Base-by-base conservation (phyloP, 2,888 invertebrate genomes). In the Melinaea marsaeus region DNA sequence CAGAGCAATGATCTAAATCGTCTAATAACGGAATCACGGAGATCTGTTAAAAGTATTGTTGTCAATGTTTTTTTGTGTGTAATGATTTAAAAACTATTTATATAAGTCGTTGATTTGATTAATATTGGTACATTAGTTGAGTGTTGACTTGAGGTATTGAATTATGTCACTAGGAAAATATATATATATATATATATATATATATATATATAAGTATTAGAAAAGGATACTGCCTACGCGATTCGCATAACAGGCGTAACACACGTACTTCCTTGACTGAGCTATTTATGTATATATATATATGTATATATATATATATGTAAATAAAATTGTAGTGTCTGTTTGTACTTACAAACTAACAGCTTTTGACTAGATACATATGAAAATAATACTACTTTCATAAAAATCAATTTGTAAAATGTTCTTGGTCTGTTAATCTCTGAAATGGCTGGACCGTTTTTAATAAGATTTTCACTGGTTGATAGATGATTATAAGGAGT, bases 1-100 rank as follows among this genome's bases (percentile, higher is more conserved):
- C 74, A 75, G 75, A 76, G 73, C 78, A 78, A 78, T 77, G 79
- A 78, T 83, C 74, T 76, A 77, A 83, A 81, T 82, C 79, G 66
- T 71, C 67, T 75, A 76, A 76, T 85, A 87, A 86, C 85, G 85
- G 85, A 72, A 71, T 71, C 71, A 71, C 72, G 72, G 74, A 75
- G 75, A 66, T 68, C 66, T 66, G 69, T 68, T 68, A 60, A 69
- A 71, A 68, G 68, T 64, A 72, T 72, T 75, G 73, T 70, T 63
- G 61, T 57, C 62, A 62, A 59, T 57, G 35, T 51, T 69, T 70
- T 70, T 69, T 65, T 69, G 62, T 58, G 48, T 64, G 57, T 60
- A 55, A 42, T 37, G 7, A 37, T 37, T 37, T 37, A 7, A 37
- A 22, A 22, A 22, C 22, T 22, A 22, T 22, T 22, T 22, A 22